Base-by-base conservation (phyloP, 2,113 vertebrate species). In the Neodontobutis hainanensis region DNA sequence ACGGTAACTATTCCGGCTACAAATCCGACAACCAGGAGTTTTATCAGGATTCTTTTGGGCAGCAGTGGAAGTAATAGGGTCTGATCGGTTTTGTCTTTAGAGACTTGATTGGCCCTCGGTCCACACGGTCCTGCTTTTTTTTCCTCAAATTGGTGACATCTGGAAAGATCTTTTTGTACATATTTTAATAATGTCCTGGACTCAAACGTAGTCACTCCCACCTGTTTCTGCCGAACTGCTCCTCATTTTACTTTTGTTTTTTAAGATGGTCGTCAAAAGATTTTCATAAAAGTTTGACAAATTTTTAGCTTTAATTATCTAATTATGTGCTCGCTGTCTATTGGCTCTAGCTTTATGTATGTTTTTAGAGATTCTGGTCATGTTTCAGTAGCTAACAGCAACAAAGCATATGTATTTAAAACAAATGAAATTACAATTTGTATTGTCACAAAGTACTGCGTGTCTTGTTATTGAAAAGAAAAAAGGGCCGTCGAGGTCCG, bases 31-130 rank as follows among this genome's bases (percentile, higher is more conserved):
- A 94, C 94, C 96, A 97, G 92, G 96, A 99, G 88, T 99, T 98
- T 95, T 98, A 98, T 96, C 96, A 97, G 95, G 96, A 98, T 97
- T 98, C 95, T 93, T 98, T 95, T 94, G 96, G 97, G 94, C 96
- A 98, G 89, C 97, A 99, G 94, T 98, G 96, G 96, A 98, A 99
- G 87, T 99, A 97, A 93, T 93, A 94, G 93, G 94, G 95, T 90
- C 92, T 91, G 85, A 92, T 90, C 81, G 12, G 77, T 40, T 62
- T 72, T 81, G 93, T 94, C 72, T 85, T 78, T 95, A 94, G 91
- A 95, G 94, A 95, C 95, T 94, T 56, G 89, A 95, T 93, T 93
- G 92, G 93, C 93, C 92, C 93, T 92, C 93, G 92, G 88, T 94
- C 92, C 91, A 92, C 70, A 93, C 45, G 91, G 94, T 94, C 94